Percentiles rank a stretch among this genome's conserved stretches.
Conservation (phyloP, 1,140 invertebrate genomes). For the Pseudobourletiella spinata region DNA sequence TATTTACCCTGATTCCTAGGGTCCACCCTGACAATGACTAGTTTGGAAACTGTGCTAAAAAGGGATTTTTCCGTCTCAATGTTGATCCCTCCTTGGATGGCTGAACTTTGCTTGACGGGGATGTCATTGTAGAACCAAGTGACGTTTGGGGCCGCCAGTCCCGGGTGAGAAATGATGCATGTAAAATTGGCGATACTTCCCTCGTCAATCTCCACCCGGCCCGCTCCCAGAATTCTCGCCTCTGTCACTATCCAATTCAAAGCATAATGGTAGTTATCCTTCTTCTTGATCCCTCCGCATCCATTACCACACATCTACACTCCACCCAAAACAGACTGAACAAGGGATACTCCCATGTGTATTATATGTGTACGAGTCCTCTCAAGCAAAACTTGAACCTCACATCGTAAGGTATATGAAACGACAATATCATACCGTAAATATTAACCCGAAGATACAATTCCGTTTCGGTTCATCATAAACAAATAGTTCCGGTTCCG, state of each 20-base stretch:
- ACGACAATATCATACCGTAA: too few relatives aligned
- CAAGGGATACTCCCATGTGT: too few relatives aligned
- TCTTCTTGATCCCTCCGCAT: too few relatives aligned
- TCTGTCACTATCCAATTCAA: conserved; percentile 24
- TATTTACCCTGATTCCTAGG: conserved; percentile 27
- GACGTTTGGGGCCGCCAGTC: conserved; percentile 19
- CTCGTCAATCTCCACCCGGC: conserved; percentile 14
- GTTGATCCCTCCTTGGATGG: conserved; percentile 29
- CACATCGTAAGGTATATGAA: too few relatives aligned
- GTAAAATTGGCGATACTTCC: conserved; percentile 36
- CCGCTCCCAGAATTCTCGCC: conserved; percentile 35
- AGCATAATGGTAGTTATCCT: too few relatives aligned
- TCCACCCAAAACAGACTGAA: too few relatives aligned
- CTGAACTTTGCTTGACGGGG: conserved; percentile 25
- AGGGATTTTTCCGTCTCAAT: conserved; percentile 28
- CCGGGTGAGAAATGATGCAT: conserved; percentile 30
- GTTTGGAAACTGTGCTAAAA: conserved; percentile 20
- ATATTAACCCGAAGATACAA: too few relatives aligned
- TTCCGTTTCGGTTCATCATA: too few relatives aligned
- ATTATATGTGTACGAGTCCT: too few relatives aligned
- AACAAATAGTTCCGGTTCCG: too few relatives aligned
- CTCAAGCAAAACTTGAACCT: too few relatives aligned
- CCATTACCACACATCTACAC: too few relatives aligned
- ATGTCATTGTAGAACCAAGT: conserved; percentile 37
- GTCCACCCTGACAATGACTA: conserved; percentile 26